Percentiles rank a stretch among this genome's conserved stretches.
Evolutionary conservation across 2,113 vertebrate genomes (phyloP).

Genomic region (Cygnus buccinator): DNA sequence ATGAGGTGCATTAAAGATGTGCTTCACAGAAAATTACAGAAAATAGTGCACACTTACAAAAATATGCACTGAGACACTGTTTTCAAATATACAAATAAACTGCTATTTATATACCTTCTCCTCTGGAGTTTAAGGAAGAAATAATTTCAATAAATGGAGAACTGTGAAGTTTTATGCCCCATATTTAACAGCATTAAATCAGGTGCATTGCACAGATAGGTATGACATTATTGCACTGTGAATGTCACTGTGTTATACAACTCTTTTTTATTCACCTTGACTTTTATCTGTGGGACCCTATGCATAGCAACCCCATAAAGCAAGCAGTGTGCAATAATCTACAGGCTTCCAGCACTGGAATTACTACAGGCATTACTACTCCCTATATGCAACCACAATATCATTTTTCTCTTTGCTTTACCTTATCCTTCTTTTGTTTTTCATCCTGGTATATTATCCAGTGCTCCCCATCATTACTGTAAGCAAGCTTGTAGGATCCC

Average conservation of each 20-base stretch:
- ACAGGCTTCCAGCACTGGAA: not conserved
- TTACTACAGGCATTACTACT: not conserved
- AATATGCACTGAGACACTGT: not conserved
- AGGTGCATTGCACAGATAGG: not conserved
- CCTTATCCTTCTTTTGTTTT: conserved; percentile 98
- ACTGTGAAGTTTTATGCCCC: conserved; percentile 39
- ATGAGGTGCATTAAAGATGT: not conserved
- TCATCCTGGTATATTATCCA: conserved; percentile 95
- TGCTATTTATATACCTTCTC: not conserved
- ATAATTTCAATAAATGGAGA: conserved; percentile 1
- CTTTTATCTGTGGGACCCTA: not conserved
- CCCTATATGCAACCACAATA: not conserved
- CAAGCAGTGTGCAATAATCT: not conserved
- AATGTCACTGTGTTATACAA: not conserved
- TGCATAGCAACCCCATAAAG: not conserved
- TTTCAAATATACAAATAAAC: not conserved
- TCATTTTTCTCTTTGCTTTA: conserved; percentile 62
- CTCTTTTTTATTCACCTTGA: not conserved
- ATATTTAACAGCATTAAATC: conserved; percentile 2
- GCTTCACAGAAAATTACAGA: not conserved
- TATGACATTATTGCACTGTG: not conserved
- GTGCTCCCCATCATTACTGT: conserved; percentile 91
- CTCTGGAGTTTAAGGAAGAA: conserved; percentile 8
- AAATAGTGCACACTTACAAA: not conserved
- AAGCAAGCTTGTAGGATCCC: conserved; percentile 96